Base-by-base conservation (phyloP, 2,888 invertebrate genomes). In the Pachydiplax longipennis region DNA sequence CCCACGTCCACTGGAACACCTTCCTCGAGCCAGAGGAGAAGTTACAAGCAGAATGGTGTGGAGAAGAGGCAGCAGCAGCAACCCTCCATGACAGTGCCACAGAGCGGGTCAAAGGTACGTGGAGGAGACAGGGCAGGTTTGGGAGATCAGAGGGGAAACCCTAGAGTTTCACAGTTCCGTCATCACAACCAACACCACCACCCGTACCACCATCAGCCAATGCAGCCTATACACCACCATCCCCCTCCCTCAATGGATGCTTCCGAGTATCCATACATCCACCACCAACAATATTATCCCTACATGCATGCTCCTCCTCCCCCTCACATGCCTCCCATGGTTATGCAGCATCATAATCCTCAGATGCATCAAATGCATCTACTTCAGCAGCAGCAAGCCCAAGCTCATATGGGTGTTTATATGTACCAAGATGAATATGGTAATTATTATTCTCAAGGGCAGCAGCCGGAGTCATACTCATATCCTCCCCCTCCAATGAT, bases 21-120 rank as follows among this genome's bases (percentile, higher is more conserved):
- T 91, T 91, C 31, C 92, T 92, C 80, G 92, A 92, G 87, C 93
- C 93, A 91, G 92, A 92, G 10, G 92, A 92, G 90, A 93, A 94
- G 92, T 92, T 94, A 83, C 58, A 92, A 91, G 91, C 92, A 92
- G 90, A 92, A 91, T 90, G 91, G 92, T 65, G 91, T 92, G 92
- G 93, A 93, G 93, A 92, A 94, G 93, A 93, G 93, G 93, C 92
- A 87, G 13, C 87, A 87, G 13, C 87, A 87, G 61, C 87, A 87
- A 58, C 35, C 87, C n/a, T 37, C 87, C 61, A 65, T 87, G 87
- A 87, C 87, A 40, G 61, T 65, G 37, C 87, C 87, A 87, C 87
- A 58, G 3, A 58, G 61, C 37, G 87, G 87, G 87, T 87, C 87
- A 87, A 94, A 94, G 94, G 94, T 94, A 94, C 93, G 94, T 94